A percentile compares a stretch with the other conserved stretches of the same genome.
Evolutionary conservation across 2,797 vertebrate genomes (phyloP).

Genomic region (Periparus ater): DNA sequence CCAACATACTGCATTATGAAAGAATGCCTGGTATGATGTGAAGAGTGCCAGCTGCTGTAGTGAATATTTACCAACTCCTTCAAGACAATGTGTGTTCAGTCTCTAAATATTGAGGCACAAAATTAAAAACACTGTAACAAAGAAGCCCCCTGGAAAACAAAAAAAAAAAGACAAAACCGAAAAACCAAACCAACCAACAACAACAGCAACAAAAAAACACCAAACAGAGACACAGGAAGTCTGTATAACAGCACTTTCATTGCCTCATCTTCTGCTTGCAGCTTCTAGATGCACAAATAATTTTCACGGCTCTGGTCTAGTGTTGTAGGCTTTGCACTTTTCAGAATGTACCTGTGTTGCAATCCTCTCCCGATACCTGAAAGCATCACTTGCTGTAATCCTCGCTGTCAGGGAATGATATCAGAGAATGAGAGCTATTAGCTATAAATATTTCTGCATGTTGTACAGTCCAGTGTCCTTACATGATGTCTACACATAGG

Average conservation of each 20-base stretch:
- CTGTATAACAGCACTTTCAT: not conserved
- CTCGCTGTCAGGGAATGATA: not conserved
- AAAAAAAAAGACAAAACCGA: too few species aligned
- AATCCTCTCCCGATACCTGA: not conserved
- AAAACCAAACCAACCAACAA: accelerated
- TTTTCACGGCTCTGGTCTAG: not conserved
- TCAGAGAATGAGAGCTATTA: not conserved
- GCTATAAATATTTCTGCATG: not conserved
- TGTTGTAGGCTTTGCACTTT: not conserved
- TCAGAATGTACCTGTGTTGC: not conserved
- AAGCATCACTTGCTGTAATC: not conserved
- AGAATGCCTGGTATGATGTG: not conserved
- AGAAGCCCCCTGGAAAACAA: not conserved
- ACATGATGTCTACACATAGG: accelerated
- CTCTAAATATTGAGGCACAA: not conserved
- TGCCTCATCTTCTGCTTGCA: not conserved
- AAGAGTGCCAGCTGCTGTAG: not conserved
- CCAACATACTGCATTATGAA: accelerated
- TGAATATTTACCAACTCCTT: not conserved
- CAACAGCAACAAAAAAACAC: not conserved
- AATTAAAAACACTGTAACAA: not conserved
- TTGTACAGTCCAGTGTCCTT: not conserved
- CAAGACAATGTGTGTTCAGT: not conserved
- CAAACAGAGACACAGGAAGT: not conserved
- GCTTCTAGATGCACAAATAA: not conserved